Evolutionary conservation across 2,113 vertebrate genomes (phyloP).

Genomic region (Cercocebus atys): DNA sequence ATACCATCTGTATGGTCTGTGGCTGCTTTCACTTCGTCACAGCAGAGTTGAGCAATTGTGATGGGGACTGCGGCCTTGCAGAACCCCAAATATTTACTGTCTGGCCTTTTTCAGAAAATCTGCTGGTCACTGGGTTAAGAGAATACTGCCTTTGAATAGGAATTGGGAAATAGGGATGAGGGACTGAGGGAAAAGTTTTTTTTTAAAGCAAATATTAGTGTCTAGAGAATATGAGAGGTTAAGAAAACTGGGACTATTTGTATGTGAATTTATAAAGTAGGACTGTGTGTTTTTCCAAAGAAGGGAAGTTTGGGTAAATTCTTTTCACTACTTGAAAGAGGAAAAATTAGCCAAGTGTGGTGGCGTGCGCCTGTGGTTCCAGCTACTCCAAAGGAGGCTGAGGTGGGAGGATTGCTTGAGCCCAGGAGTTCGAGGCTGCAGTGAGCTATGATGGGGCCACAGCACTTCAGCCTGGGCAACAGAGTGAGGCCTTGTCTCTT

Average conservation of each 20-base stretch:
- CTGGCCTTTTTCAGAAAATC: neutral
- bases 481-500: too few relatives aligned
- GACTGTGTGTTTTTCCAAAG: neutral
- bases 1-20: fast-evolving
- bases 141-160: neutral
- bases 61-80: fast-evolving
- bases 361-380: too few relatives aligned
- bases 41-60: neutral
- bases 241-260: neutral
- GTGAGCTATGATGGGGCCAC: too few relatives aligned
- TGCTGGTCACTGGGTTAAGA: neutral
- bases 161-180: neutral
- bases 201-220: neutral
- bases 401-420: too few relatives aligned
- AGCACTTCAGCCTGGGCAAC: too few relatives aligned
- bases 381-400: too few relatives aligned
- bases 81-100: neutral
- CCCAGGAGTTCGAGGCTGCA: too few relatives aligned
- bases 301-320: neutral
- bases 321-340: neutral
- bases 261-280: neutral
- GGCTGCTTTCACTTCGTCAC: neutral
- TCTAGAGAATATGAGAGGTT: neutral
- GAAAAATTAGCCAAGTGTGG: neutral
- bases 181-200: neutral